Conservation (phyloP, 1,140 invertebrate genomes). For the Solen grandis region DNA sequence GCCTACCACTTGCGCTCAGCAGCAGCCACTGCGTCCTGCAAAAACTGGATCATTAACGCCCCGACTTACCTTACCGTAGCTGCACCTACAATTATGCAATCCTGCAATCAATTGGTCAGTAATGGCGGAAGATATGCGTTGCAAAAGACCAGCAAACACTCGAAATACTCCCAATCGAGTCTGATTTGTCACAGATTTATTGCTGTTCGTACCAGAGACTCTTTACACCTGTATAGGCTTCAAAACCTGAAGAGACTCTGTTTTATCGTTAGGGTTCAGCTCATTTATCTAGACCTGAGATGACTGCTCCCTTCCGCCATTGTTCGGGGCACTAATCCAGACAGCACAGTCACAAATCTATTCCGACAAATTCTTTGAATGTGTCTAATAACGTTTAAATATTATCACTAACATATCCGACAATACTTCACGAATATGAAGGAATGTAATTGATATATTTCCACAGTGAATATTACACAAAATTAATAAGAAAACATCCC, state of each 20-base stretch:
- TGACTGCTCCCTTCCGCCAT: conserved; percentile 9
- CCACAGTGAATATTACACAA: background rate
- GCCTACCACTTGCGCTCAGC: no score
- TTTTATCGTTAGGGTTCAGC: background rate
- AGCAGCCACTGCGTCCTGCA: no score
- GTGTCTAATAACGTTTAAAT: background rate
- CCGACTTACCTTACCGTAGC: no score
- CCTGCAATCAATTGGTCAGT: no score
- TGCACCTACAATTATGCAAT: no score
- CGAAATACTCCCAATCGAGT: background rate
- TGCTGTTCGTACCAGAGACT: background rate
- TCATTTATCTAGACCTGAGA: background rate
- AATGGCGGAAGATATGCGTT: no score
- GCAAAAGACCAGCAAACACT: conserved; percentile 5
- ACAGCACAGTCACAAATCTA: background rate
- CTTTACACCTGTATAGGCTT: background rate
- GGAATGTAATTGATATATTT: background rate
- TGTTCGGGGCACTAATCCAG: no score
- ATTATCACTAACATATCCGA: background rate
- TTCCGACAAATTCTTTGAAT: background rate
- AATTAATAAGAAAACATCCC: background rate
- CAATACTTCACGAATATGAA: background rate
- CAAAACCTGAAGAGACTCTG: conserved; percentile 9
- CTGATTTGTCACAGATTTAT: background rate
- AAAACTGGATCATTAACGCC: no score